Conservation (phyloP, 1,140 invertebrate genomes). For the Lucilia cuprina region DNA sequence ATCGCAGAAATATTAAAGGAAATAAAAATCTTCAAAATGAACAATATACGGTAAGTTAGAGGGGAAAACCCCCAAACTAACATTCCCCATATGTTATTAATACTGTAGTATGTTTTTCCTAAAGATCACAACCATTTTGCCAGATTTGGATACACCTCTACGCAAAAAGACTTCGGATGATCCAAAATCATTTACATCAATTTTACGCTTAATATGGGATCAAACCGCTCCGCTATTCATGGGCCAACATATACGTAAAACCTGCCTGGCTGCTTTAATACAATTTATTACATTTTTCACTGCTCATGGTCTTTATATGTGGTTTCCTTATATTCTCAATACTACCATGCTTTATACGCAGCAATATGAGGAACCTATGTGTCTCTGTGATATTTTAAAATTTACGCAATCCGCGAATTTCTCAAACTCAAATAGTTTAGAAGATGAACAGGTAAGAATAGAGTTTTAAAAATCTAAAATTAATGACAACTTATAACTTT, state of each 20-base stretch:
- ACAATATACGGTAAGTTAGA: not conserved
- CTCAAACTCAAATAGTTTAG: not conserved
- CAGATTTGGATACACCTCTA: slow-evolving; percentile 32
- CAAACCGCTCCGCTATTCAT: slow-evolving; percentile 65
- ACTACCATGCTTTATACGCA: slow-evolving; percentile 58
- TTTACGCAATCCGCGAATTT: slow-evolving; percentile 33
- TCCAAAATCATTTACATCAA: not conserved
- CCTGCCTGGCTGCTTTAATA: slow-evolving; percentile 63
- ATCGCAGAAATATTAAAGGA: slow-evolving; percentile 65
- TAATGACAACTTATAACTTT: too few relatives aligned
- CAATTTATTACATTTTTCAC: slow-evolving; percentile 65
- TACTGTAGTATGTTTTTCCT: too few relatives aligned
- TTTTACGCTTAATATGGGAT: slow-evolving; percentile 58
- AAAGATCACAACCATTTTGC: slow-evolving; percentile 20
- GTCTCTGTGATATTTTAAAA: slow-evolving; percentile 46
- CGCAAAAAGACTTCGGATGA: not conserved
- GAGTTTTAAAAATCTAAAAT: too few relatives aligned
- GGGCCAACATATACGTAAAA: slow-evolving; percentile 62
- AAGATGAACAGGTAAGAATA: not conserved
- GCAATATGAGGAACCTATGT: slow-evolving; percentile 32
- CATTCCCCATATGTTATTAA: too few relatives aligned
- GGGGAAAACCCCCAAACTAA: not conserved
- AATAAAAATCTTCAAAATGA: slow-evolving; percentile 28
- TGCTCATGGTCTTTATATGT: slow-evolving; percentile 66
- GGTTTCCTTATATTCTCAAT: slow-evolving; percentile 66